Base-by-base conservation (phyloP, 2,888 invertebrate genomes). In the Hololepta plana region DNA sequence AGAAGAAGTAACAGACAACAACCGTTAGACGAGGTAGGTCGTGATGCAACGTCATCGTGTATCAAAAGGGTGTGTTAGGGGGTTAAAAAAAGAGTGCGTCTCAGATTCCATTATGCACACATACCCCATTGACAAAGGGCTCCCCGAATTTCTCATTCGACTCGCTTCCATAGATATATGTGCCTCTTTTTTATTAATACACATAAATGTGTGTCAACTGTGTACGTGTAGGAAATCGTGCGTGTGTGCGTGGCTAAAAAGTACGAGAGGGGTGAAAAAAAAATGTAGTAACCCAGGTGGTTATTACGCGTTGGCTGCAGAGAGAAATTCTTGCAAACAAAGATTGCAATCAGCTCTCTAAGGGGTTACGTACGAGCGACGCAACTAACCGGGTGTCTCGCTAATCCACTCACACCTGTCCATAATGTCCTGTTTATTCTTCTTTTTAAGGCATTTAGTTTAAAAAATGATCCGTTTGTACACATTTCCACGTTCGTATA, bases 61-160 rank as follows among this genome's bases (percentile, higher is more conserved):
- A 49, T 47, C 45, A 52, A 52, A 53, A 53, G 51, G 51, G 51
- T 51, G 47, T 44, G 46, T 47, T 40, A 48, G 47, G 50, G 51
- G 50, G 47, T 45, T n/a, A n/a, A n/a, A n/a, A 46, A 46, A 42
- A 46, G 44, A 43, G 42, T 43, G 45, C 48, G 50, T 51, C 51
- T 52, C 52, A 51, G 52, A 51, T 51, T 50, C 51, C 52, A 52
- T 53, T 52, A 53, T 52, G 46, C 47, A n/a, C n/a, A n/a, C n/a
- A n/a, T 46, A 50, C 48, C 47, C 51, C 48, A 48, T 51, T 50
- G 47, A 51, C 46, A 49, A 45, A 46, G 42, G 46, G n/a, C 43
- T 48, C 48, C 51, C 51, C 49, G 46, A 40, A 44, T 49, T 47
- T 48, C 38, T 45, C 43, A 49, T 51, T 50, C 48, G 49, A 50